These are phyloP conservation scores for Drosophila paranaensis DNA, from an alignment of 2,888 invertebrate genomes.

Conservation along the genomic window DNA sequence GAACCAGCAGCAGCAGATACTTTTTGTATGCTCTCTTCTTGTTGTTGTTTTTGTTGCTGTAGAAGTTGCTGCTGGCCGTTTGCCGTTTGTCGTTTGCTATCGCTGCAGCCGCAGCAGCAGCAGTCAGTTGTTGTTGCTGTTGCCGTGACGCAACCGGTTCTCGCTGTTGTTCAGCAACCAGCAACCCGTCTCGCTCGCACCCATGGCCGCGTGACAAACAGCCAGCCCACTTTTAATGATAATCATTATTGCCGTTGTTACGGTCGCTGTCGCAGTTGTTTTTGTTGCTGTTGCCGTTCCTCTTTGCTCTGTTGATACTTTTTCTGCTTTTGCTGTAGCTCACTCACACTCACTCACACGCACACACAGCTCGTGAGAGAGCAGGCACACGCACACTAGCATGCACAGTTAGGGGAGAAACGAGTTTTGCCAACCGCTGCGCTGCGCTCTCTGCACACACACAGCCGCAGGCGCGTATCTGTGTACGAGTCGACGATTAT, in stretches of 20 bases:
- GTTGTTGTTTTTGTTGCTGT: slow-evolving; percentile 27
- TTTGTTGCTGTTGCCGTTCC: slow-evolving; percentile 42
- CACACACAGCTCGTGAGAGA: slow-evolving; percentile 11
- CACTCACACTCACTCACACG: slow-evolving; percentile 28
- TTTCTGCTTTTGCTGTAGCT: slow-evolving; percentile 47
- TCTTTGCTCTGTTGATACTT: slow-evolving; percentile 50
- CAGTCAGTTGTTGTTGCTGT: slow-evolving; percentile 2
- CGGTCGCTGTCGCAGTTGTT: slow-evolving; percentile 60
- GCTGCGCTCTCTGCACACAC: slow-evolving; percentile 44
- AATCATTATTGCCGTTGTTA: slow-evolving; percentile 82
- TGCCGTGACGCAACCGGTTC: slow-evolving; percentile 70
- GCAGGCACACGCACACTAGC: slow-evolving; percentile 20
- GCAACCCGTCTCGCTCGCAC: slow-evolving; percentile 47
- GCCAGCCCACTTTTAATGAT: slow-evolving; percentile 83
- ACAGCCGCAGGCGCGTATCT: slow-evolving; percentile 29
- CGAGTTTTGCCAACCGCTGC: slow-evolving; percentile 57
- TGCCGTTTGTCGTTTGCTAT: slow-evolving; percentile 19
- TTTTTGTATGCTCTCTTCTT: slow-evolving; percentile 18
- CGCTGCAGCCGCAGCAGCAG: slow-evolving; percentile 16
- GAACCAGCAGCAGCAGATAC: slow-evolving; percentile 13
- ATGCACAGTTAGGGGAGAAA: slow-evolving; percentile 60
- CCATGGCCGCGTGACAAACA: slow-evolving; percentile 60
- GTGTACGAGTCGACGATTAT: slow-evolving; percentile 26
- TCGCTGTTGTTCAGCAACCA: slow-evolving; percentile 33
- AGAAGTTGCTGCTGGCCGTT: slow-evolving; percentile 28